Percentiles rank a stretch among this genome's conserved stretches.
These are phyloP conservation scores for Cygnus olor DNA, from an alignment of 2,797 vertebrate species.

Conservation along the genomic window DNA sequence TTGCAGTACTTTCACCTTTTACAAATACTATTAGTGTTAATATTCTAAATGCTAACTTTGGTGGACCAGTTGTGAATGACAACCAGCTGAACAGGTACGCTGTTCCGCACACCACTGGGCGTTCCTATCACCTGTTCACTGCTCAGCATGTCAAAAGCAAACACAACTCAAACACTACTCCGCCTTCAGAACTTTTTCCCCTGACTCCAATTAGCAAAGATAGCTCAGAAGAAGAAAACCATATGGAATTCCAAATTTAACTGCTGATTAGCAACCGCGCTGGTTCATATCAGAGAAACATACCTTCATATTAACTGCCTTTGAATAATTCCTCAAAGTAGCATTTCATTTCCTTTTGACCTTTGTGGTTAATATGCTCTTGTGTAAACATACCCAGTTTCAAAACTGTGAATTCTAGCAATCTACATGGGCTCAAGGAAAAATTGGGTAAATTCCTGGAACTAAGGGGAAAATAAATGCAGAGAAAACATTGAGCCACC, in stretches of 20 bases:
- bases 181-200: not conserved
- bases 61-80: not conserved
- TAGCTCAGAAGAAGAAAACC: not conserved
- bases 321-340: not conserved
- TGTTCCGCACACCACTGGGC: not conserved
- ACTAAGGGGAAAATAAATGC: not conserved
- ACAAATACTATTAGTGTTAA: not conserved
- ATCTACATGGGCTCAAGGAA: not conserved
- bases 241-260: not conserved
- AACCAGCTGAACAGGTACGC: not conserved
- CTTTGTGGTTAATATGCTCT: not conserved
- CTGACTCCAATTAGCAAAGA: not conserved
- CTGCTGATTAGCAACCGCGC: not conserved
- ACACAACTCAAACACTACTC: not conserved
- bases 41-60: not conserved
- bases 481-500: not conserved
- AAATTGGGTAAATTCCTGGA: not conserved
- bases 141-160: rapidly evolving
- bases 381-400: not conserved
- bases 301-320: not conserved
- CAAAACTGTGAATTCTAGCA: not conserved
- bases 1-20: not conserved
- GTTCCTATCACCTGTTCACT: not conserved
- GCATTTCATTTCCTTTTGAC: not conserved
- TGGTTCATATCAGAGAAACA: not conserved